phyloP scores from a whole-genome alignment of 2,797 vertebrate genomes.

The Melanitta fusca region DNA sequence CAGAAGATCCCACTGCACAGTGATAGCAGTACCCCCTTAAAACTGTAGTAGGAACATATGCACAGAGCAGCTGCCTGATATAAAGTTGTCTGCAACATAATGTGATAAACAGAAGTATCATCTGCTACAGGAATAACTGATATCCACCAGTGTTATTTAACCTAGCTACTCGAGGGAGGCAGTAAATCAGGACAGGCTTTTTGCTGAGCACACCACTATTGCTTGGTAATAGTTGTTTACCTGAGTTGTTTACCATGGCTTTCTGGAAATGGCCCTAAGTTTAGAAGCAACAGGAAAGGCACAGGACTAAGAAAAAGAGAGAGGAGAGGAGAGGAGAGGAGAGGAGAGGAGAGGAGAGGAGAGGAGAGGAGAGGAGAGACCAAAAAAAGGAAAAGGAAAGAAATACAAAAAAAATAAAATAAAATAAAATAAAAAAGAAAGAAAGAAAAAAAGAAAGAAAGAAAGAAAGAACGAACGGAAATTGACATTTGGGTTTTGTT shows the following conservation, averaged over 20 bases:
- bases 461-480: neutral
- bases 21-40: conserved; percentile 33
- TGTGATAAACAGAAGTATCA: conserved; percentile 51
- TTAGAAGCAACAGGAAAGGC: neutral
- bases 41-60: conserved; percentile 67
- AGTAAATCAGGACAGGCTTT: conserved; percentile 35
- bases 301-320: neutral
- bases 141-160: conserved; percentile 56
- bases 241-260: neutral
- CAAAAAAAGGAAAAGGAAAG: no score
- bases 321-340: no score
- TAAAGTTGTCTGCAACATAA: conserved; percentile 54
- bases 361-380: no score
- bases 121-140: conserved; percentile 57
- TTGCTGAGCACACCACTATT: neutral
- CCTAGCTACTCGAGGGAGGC: conserved; percentile 20
- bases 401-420: no score
- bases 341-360: no score
- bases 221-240: neutral
- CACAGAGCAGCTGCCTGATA: conserved; percentile 43
- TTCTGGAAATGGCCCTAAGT: neutral
- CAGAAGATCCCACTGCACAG: conserved; percentile 39
- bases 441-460: neutral
- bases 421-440: no score
- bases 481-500: neutral